These are phyloP conservation scores for Carapus acus DNA, from an alignment of 2,797 vertebrate genomes.

Conservation along the genomic window DNA sequence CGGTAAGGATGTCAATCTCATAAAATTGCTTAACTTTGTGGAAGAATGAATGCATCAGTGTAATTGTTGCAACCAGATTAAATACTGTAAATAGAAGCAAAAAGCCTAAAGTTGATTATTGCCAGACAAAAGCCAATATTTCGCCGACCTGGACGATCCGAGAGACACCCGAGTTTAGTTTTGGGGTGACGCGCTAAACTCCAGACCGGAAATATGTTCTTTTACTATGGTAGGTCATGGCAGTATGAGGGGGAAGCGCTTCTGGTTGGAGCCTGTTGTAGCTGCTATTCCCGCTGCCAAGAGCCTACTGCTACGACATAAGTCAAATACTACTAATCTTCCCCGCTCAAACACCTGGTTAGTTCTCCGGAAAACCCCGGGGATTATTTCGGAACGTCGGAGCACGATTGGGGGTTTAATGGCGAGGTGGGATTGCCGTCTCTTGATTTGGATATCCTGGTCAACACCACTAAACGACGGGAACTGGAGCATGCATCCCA, in stretches of 20 bases:
- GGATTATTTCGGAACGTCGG: not conserved
- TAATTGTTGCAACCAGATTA: too few species aligned
- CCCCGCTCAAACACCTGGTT: slow-evolving; percentile 16
- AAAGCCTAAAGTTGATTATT: too few species aligned
- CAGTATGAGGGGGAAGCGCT: slow-evolving; percentile 40
- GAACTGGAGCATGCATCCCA: slow-evolving; percentile 40
- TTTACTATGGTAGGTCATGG: rapidly evolving
- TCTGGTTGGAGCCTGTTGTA: slow-evolving; percentile 45
- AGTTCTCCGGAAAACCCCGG: not conserved
- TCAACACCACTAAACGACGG: slow-evolving; percentile 53
- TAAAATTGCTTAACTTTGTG: too few species aligned
- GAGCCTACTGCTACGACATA: slow-evolving; percentile 38
- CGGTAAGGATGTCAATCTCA: too few species aligned
- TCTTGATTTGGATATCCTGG: slow-evolving; percentile 13
- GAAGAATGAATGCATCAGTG: too few species aligned
- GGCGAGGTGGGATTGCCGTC: slow-evolving; percentile 10
- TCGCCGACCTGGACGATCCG: too few species aligned
- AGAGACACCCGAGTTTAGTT: too few species aligned
- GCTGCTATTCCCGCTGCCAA: slow-evolving; percentile 5
- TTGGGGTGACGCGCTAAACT: too few species aligned
- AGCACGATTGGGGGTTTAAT: too few species aligned
- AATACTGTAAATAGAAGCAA: too few species aligned
- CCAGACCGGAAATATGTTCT: rapidly evolving
- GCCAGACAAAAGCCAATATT: too few species aligned
- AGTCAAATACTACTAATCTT: slow-evolving; percentile 26